Evolutionary conservation across 92 coral and sea anemone genomes (phyloP), one percentile per base, ranked within the genome.

Genomic region (Galaxea fascicularis): DNA sequence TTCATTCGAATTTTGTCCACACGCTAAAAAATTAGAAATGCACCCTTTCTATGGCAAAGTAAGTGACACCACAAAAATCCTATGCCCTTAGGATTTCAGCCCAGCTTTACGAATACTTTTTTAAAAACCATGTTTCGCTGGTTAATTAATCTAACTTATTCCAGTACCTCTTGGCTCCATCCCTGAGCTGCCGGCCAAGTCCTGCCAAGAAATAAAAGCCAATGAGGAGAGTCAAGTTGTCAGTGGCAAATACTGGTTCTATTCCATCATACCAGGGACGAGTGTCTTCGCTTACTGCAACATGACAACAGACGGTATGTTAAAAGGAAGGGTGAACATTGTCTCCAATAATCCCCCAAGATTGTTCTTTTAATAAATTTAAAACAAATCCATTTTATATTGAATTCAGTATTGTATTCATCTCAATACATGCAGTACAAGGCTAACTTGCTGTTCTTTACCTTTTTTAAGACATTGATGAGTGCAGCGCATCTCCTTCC

Each of bases 111-210:
- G n/a, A n/a, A n/a, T n/a, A n/a, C n/a, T n/a, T n/a, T n/a, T n/a
- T n/a, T n/a, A n/a, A n/a, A n/a, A n/a, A n/a, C n/a, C n/a, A n/a
- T n/a, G n/a, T n/a, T n/a, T 25, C 27, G 1, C 7, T 11, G 0
- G 20, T 25, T 13, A 25, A 65, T 20, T 22, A 15, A 11, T 11
- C 2, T 0, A 60, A 26, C 52, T 17, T 4, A 3, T 27, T 16
- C 1, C 74, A 79, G 83, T 79, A 10, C 64, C 74, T 28, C 83
- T 79, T 9, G 83, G 83, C 49, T 79, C 83, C n/a, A 64, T 65
- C 26, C 74, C 73, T 45, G 74, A 47, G 28, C 74, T 79, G 10
- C 83, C 83, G 20, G 83, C 83, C 14, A 30, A 79, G 29, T 28
- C 83, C 0, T 79, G 74, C 26, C 27, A 30, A 7, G 83, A 79